Base-by-base conservation (phyloP, 2,113 vertebrate species). In the Morone chrysops region DNA sequence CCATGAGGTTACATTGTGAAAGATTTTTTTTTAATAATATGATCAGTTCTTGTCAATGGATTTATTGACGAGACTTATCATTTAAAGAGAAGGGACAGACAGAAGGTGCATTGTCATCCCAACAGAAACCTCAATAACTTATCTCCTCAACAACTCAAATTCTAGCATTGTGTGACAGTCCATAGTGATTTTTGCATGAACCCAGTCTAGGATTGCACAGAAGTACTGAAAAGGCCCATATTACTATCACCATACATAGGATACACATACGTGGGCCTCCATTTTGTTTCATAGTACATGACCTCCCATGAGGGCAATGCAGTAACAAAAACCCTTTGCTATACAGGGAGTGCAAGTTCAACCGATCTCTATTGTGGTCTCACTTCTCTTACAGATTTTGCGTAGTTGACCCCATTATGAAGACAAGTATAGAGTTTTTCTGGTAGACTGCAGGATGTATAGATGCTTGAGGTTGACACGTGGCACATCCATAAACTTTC, bases 271-370 rank as follows among this genome's bases (percentile, higher is more conserved):
- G 70, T 68, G 50, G 31, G 12, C 36, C 72, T 76, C 63, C 51
- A 71, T 72, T 85, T 72, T 82, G 78, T 84, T 80, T 82, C 78
- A 83, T 13, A 51, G 51, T 76, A 63, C 56, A 70, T 91, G 86
- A 87, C 87, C 83, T 94, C 85, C 88, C 90, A 90, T 70, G 88
- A 92, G 88, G 89, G 70, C 82, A 80, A 90, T 89, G 73, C 36
- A 25, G 31, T 61, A 87, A 92, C 88, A 92, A 91, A 85, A 86
- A 67, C 43, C 56, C 45, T 59, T 62, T 83, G 59, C 75, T 50
- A 43, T 51, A 59, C 54, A 83, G 50, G 67, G 68, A 89, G 66
- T 25, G 22, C 75, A 81, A 80, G 84, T 81, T 91, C 72, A 88
- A 83, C 83, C 4, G 47, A 78, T 82, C 75, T 85, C 80, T 74